Evolutionary conservation across 2,797 vertebrate species (phyloP).

Genomic region (Prionace glauca): DNA sequence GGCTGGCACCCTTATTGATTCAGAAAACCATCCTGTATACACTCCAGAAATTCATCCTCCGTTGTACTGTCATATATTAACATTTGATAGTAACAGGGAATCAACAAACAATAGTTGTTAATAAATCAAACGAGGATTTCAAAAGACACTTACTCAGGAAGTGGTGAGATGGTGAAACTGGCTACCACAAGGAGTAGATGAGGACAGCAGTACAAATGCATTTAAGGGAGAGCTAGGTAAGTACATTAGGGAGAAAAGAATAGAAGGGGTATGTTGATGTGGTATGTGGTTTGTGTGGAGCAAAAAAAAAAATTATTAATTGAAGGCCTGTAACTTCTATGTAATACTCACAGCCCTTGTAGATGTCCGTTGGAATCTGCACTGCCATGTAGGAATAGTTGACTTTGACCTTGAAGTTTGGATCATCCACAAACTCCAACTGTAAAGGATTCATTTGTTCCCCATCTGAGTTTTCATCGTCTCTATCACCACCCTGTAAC

Average conservation of each 20-base stretch:
- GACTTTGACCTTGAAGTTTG: constrained; percentile 94
- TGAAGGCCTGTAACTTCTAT: neutral
- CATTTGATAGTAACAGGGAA: too few relatives aligned
- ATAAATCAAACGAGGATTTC: neutral
- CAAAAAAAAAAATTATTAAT: neutral
- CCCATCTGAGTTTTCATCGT: constrained; percentile 72
- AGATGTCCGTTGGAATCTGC: constrained; percentile 98
- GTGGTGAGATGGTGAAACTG: neutral
- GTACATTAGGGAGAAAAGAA: neutral
- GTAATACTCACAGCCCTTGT: constrained; percentile 93
- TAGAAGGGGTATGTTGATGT: neutral
- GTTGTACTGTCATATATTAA: too few relatives aligned
- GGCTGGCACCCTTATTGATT: too few relatives aligned
- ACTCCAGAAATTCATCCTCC: too few relatives aligned
- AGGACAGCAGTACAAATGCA: neutral
- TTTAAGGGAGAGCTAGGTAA: neutral
- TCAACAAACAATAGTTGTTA: neutral
- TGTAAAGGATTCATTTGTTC: constrained; percentile 72
- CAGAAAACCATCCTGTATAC: too few relatives aligned
- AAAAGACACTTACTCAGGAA: neutral
- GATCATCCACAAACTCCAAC: constrained; percentile 84
- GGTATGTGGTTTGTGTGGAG: neutral
- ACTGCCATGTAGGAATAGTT: constrained; percentile 94
- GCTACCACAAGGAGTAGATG: neutral
- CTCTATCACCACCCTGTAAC: constrained; percentile 72